Percentiles rank a stretch among this genome's conserved stretches.
These are phyloP conservation scores for Enteromius paludinosus DNA, from an alignment of 2,797 vertebrate genomes.

Conservation along the genomic window DNA sequence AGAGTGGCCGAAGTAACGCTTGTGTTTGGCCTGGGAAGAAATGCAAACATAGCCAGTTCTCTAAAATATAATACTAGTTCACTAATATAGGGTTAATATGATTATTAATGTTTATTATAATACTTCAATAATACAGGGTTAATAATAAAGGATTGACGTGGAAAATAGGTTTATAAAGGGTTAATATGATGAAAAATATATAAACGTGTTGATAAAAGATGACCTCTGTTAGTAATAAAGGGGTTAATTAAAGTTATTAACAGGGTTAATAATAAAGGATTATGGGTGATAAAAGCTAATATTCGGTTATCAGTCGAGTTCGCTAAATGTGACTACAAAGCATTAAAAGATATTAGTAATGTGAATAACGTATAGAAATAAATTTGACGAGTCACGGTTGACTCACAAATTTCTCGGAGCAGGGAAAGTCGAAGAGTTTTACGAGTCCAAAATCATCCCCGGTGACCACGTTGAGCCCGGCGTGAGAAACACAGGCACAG, in stretches of 20 bases:
- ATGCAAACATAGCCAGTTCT: too few relatives aligned
- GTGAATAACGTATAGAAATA: too few relatives aligned
- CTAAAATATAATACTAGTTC: not conserved
- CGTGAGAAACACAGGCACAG: constrained; percentile 91
- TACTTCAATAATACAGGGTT: too few relatives aligned
- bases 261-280: not conserved
- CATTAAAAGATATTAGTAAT: not conserved
- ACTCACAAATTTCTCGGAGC: constrained; percentile 92
- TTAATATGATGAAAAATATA: too few relatives aligned
- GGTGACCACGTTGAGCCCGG: constrained; percentile 88
- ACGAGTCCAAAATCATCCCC: constrained; percentile 96
- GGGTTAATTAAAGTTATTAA: too few relatives aligned
- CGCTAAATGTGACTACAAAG: not conserved
- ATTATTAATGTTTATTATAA: too few relatives aligned
- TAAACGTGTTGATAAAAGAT: too few relatives aligned
- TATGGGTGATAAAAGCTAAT: too few relatives aligned
- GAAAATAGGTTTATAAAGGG: too few relatives aligned
- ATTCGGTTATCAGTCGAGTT: not conserved
- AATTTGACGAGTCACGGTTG: not conserved
- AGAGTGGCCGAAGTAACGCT: constrained; percentile 93
- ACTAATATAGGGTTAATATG: too few relatives aligned
- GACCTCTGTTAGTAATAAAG: too few relatives aligned
- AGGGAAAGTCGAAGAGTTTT: constrained; percentile 96
- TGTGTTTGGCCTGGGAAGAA: constrained; percentile 89
- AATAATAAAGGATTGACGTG: too few relatives aligned